Conservation (phyloP, 2,888 invertebrate genomes). For the Chrysolina oricalcia region DNA sequence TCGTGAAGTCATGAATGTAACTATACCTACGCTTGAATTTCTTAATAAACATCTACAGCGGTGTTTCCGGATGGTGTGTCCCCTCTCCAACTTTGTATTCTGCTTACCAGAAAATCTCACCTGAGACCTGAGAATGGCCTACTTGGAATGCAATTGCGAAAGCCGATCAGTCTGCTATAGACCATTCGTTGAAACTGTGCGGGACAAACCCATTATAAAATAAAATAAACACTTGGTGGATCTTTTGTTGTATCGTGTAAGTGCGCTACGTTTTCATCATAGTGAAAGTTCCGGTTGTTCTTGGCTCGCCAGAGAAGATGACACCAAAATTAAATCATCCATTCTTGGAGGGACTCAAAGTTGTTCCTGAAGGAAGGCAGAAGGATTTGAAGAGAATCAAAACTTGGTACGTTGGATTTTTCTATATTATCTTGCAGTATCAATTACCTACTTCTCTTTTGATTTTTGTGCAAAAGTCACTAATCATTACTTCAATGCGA, state of each 20-base stretch:
- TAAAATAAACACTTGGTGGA: constrained; percentile 1
- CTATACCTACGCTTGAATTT: not conserved
- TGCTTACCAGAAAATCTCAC: constrained; percentile 35
- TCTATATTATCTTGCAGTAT: not conserved
- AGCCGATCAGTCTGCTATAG: constrained; percentile 32
- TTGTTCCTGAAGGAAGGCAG: constrained; percentile 74
- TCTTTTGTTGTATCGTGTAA: constrained; percentile 9
- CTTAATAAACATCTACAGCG: not conserved
- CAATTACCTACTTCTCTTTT: not conserved
- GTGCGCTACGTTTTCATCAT: not conserved
- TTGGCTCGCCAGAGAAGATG: constrained; percentile 21
- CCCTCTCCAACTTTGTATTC: constrained; percentile 42
- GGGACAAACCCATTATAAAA: constrained; percentile 12
- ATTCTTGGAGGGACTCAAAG: constrained; percentile 75
- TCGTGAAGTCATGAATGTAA: not conserved
- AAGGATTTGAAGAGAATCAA: constrained; percentile 76
- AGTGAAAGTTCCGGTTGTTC: not conserved
- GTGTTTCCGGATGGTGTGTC: constrained; percentile 11
- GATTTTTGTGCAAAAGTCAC: no score
- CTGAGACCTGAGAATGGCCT: constrained; percentile 4
- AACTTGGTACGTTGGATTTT: constrained; percentile 73
- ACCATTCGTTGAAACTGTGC: constrained; percentile 19
- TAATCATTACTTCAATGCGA: no score
- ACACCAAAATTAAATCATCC: constrained; percentile 70
- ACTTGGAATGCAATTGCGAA: constrained; percentile 22